Evolutionary conservation across 1,140 invertebrate species (phyloP), one percentile per base, ranked within the genome.

Genomic region (Globodera ellingtonae): DNA sequence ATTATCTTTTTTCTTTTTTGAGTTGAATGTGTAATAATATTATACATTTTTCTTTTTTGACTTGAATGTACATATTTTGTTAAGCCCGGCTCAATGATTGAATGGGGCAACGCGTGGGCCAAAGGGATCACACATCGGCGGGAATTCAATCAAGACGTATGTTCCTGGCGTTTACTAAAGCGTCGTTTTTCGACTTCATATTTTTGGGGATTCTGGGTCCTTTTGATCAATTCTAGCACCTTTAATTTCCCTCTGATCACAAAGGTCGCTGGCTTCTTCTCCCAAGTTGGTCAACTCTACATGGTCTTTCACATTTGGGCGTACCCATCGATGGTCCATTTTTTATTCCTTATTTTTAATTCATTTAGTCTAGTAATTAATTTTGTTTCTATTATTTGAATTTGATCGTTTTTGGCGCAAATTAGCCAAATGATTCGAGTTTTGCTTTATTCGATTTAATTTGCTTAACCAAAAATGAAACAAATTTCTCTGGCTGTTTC

Each of bases 271-370:
- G 87, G 87, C 18, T 89, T 89, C 79, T 89, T 89, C 52, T 82
- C 89, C 6, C 87, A 88, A 78, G 69, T 87, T 35, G 85, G 85
- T 48, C 88, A 89, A 74, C 81, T 89, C 13, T 89, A 89, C 65
- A 83, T 89, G 74, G 88, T 89, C 62, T 89, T 89, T 78, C 88
- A 89, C 73, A 82, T 89, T 67, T 89, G 88, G 88, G 87, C 87
- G 6, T 89, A 89, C 70, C 80, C 81, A 10, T 81, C 82, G 3
- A 85, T 89, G 85, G 79, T 75, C 5, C n/a, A 24, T 50, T 46
- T 62, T n/a, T 46, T 50, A 10, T 56, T 15, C 9, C 72, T 15
- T 24, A 47, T 52, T 52, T 52, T 52, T 5, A 52, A 35, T 35
- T 35, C 35, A 35, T 35, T 3, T 35, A 35, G 35, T 35, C 35